Conservation (phyloP, 2,888 invertebrate species). For the Neoascia interrupta region DNA sequence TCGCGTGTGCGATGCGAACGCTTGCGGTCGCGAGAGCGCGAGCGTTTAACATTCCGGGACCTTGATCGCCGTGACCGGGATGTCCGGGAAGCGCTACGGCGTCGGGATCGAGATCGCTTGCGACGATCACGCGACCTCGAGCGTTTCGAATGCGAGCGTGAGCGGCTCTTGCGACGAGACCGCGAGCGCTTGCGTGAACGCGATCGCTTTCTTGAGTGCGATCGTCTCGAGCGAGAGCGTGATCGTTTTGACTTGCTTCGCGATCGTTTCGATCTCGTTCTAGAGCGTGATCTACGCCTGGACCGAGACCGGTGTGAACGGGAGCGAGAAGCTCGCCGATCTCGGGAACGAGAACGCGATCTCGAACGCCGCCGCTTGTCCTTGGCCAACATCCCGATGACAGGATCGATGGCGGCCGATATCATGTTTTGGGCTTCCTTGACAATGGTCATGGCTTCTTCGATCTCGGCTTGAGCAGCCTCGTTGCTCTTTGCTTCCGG, state of each 20-base stretch:
- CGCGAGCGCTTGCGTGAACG: conserved; percentile 80
- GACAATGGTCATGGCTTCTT: conserved; percentile 97
- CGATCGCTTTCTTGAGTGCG: conserved; percentile 80
- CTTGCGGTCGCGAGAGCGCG: conserved; percentile 79
- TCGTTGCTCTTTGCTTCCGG: conserved; percentile 97
- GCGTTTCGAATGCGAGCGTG: conserved; percentile 77
- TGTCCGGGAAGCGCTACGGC: conserved; percentile 72
- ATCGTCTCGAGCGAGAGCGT: conserved; percentile 84
- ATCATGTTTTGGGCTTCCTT: conserved; percentile 97
- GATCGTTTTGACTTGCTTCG: conserved; percentile 76
- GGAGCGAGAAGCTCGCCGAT: conserved; percentile 84
- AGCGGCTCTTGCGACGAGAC: conserved; percentile 80
- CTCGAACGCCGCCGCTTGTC: conserved; percentile 86
- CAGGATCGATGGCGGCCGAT: conserved; percentile 95
- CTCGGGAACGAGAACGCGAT: conserved; percentile 81
- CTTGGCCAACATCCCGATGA: conserved; percentile 91
- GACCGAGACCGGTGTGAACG: conserved; percentile 83
- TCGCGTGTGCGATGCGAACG: conserved; percentile 73
- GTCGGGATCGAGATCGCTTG: conserved; percentile 76
- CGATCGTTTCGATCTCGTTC: conserved; percentile 79
- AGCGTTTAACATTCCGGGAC: conserved; percentile 73
- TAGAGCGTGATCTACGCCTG: conserved; percentile 82
- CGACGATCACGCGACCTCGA: conserved; percentile 76
- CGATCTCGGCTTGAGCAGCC: conserved; percentile 96
- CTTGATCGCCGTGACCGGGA: conserved; percentile 72